Evolutionary conservation across 2,113 vertebrate species (phyloP).

Genomic region (Hucho hucho): DNA sequence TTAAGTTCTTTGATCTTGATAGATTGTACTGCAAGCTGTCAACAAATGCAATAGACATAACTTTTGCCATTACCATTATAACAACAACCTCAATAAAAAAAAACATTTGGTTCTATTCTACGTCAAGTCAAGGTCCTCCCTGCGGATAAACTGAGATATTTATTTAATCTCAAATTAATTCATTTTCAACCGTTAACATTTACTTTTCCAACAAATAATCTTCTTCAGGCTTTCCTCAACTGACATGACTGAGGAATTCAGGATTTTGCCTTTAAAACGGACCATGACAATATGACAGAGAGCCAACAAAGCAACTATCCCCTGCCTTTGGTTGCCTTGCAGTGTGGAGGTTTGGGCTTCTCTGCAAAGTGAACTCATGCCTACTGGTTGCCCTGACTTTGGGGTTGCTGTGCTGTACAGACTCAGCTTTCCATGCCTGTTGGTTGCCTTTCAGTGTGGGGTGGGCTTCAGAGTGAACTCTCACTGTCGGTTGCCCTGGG

Average conservation of each 20-base stretch:
- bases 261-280: too few species aligned
- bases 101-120: not conserved
- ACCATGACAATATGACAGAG: too few species aligned
- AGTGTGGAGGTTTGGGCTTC: too few species aligned
- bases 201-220: not conserved
- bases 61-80: not conserved
- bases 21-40: not conserved
- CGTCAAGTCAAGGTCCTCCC: not conserved
- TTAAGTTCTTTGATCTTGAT: too few species aligned
- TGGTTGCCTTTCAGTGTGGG: not conserved
- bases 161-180: not conserved
- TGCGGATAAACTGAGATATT: not conserved
- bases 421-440: too few species aligned
- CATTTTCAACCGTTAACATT: not conserved
- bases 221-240: not conserved
- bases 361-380: too few species aligned
- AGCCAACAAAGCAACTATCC: too few species aligned
- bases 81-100: not conserved
- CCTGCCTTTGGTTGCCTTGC: not conserved
- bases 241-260: not conserved
- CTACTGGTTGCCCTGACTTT: slow-evolving; percentile 43
- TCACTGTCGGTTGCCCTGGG: slow-evolving; percentile 46
- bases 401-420: slow-evolving; percentile 27
- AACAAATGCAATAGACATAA: slow-evolving; percentile 1
- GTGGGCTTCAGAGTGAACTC: too few species aligned